A percentile compares a stretch with the other conserved stretches of the same genome.
These are phyloP conservation scores for Asbolus verrucosus DNA, from an alignment of 1,140 invertebrate genomes.

Conservation along the genomic window DNA sequence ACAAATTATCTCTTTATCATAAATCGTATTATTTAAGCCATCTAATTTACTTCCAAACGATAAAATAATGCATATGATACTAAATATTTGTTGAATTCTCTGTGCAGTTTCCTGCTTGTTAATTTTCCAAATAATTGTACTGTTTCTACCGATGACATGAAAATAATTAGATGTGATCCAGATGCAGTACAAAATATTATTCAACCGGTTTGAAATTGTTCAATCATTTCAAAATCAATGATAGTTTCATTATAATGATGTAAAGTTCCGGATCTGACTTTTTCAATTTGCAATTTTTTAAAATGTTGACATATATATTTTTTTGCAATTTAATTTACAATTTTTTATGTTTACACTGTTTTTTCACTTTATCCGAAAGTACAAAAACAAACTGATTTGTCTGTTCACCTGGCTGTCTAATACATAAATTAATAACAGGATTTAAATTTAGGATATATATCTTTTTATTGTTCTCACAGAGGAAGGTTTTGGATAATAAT, in stretches of 20 bases:
- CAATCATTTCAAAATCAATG: conserved; percentile 1
- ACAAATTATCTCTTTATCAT: background rate
- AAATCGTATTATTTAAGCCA: background rate
- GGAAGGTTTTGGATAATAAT: too few species aligned
- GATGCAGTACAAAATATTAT: too few species aligned
- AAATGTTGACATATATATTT: too few species aligned
- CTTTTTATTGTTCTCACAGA: too few species aligned
- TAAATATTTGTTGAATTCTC: background rate
- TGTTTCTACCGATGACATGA: background rate
- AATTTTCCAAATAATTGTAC: conserved; percentile 24
- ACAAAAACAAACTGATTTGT: too few species aligned
- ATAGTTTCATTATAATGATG: background rate
- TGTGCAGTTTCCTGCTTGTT: background rate
- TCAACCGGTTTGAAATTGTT: conserved; percentile 13
- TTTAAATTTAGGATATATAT: too few species aligned
- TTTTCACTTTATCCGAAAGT: too few species aligned
- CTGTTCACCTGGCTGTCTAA: too few species aligned
- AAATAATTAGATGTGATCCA: conserved; percentile 29
- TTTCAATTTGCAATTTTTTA: too few species aligned
- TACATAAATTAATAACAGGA: too few species aligned
- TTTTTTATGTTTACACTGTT: too few species aligned
- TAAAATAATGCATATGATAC: background rate
- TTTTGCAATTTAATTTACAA: background rate
- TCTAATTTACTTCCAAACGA: background rate
- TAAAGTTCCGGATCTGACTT: too few species aligned